Conservation (phyloP, 2,113 vertebrate species). For the Sinocyclocheilus anophthalmus region DNA sequence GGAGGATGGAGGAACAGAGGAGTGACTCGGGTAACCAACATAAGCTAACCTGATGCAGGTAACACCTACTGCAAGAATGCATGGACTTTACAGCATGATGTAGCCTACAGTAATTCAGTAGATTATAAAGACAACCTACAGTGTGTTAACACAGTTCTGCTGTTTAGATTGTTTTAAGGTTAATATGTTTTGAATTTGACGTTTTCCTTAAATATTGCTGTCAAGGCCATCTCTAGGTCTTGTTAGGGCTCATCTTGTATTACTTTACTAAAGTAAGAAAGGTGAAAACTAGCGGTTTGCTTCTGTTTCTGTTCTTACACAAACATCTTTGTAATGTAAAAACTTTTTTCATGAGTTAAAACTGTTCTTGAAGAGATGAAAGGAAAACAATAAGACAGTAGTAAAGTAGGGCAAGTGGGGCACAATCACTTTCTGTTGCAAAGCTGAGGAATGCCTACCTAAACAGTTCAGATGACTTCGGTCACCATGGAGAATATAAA, state of each 20-base stretch:
- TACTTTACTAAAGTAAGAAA: constrained; percentile 7
- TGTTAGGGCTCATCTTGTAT: not conserved
- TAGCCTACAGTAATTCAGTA: not conserved
- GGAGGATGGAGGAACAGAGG: constrained; percentile 63
- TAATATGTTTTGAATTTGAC: too few species aligned
- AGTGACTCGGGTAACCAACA: constrained; percentile 10
- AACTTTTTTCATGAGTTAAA: not conserved
- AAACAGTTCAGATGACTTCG: not conserved
- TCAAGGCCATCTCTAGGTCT: not conserved
- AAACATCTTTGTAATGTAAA: not conserved
- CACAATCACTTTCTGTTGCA: constrained; percentile 25
- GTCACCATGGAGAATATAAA: not conserved
- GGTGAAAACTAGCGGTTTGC: not conserved
- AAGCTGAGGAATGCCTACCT: constrained; percentile 49
- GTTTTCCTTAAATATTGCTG: not conserved
- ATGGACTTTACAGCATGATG: not conserved
- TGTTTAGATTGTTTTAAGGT: not conserved
- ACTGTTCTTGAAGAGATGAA: not conserved
- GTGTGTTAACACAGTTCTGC: not conserved
- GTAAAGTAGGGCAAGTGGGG: not conserved
- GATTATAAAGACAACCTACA: not conserved
- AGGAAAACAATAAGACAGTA: not conserved
- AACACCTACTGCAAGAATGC: not conserved
- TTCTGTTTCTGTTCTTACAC: not conserved
- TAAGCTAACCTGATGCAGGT: not conserved